Evolutionary conservation across 2,888 invertebrate genomes (phyloP), one percentile per base, ranked within the genome.

Genomic region (Xanthorhoe spadicearia): DNA sequence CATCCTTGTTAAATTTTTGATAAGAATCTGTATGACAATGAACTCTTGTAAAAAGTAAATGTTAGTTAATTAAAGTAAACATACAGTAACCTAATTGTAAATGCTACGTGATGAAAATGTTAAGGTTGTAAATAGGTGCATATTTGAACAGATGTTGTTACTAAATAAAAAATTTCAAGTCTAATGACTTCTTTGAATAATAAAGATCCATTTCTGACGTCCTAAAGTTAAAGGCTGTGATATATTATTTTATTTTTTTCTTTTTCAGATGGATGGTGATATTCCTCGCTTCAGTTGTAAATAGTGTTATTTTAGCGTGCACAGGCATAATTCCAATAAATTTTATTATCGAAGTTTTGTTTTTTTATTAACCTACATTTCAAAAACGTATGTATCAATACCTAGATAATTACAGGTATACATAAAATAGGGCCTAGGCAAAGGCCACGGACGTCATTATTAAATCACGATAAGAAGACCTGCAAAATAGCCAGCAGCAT

Each of bases 271-370:
- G 82, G 81, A 73, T 48, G 77, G 78, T 79, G 69, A 77, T 73
- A 56, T 74, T 78, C 76, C 77, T 80, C 79, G 82, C 83, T 83
- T 83, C 84, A 78, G 83, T 81, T 92, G 90, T 92, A 90, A 83
- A 90, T 90, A 90, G 79, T 78, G 84, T 83, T 85, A 85, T 84
- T 83, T 77, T 82, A 85, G 80, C 82, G 81, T 85, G 84, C 84
- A 83, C 82, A 83, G 80, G 82, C 82, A 85, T 83, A 83, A 87
- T 84, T 87, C 85, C 83, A 89, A 87, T 89, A 90, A 89, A 89
- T 70, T 73, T 78, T 76, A 82, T 77, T 72, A 68, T 56, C 57
- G 46, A 56, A 56, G 10, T 64, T 52, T 67, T 49, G 54, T 67
- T 61, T 68, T 1, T 56, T 17, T 48, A 5, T 13, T 43, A 38